Evolutionary conservation across 92 coral and sea anemone genomes (phyloP), one percentile per base, ranked within the genome.

Genomic region (Epizoanthus scotinus): DNA sequence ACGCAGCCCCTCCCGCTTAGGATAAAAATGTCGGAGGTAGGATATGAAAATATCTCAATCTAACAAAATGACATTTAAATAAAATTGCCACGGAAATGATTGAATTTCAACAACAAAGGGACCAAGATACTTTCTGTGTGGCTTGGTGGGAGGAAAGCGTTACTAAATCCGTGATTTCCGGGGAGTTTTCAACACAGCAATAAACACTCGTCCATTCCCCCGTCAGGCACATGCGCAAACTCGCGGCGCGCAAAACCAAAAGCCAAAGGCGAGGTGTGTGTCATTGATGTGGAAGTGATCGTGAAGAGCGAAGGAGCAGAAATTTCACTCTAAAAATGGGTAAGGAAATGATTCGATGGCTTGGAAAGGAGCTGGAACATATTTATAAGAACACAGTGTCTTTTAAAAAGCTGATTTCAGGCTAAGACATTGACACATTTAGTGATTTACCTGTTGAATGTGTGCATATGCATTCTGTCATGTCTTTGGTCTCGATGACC

Each of bases 151-250:
- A 58, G 54, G 44, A 75, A 75, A 36, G 67, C 67, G 61, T 73
- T 57, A 31, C 69, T 6, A 75, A 75, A 75, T 58, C 19, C 79
- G 12, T 75, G 56, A 75, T 59, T 75, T 75, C 81, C 81, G 81
- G 81, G 68, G 52, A 9, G 73, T 68, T 64, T 68, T 68, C 54
- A 59, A 26, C 50, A 59, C 19, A 29, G 36, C 63, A 40, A 74
- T 31, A 31, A 22, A 34, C 81, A 58, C 81, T 47, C 61, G 69
- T 42, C 81, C 63, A 38, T 67, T 75, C 81, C 81, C 67, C 67
- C 42, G 66, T 44, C 18, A 26, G 44, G 81, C 81, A 75, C 81
- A 75, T 75, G 81, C 81, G 81, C 81, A 75, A 75, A 75, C 69
- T 24, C 6, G 9, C 57, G 79, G 66, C 68, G 81, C 67, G 67